phyloP scores from a whole-genome alignment of 2,888 invertebrate genomes.

The Platycheirus albimanus region DNA sequence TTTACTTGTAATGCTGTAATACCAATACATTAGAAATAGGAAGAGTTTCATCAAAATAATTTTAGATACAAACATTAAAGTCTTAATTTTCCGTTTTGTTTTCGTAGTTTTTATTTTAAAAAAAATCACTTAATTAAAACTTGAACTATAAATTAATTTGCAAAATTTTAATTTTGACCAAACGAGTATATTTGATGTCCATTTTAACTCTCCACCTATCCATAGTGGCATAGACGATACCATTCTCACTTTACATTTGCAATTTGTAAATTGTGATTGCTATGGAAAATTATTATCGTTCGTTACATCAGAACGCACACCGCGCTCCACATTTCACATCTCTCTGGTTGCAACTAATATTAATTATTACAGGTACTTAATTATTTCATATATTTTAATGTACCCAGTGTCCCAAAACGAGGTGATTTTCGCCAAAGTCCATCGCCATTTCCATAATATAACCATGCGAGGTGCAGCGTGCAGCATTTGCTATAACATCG shows the following conservation, averaged over 20 bases:
- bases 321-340: slow-evolving; percentile 3
- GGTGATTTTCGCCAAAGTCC: slow-evolving; percentile 49
- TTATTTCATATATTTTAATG: slow-evolving; percentile 73
- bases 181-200: no score
- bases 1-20: no score
- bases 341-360: slow-evolving; percentile 58
- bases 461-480: slow-evolving; percentile 6
- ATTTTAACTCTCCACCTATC: no score
- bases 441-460: neutral
- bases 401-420: slow-evolving; percentile 60
- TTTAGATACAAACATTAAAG: no score
- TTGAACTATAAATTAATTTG: no score
- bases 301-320: slow-evolving; percentile 51
- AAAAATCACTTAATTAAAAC: no score
- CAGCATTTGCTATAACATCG: slow-evolving; percentile 71
- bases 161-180: no score
- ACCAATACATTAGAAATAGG: no score
- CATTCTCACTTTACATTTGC: neutral
- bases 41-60: no score
- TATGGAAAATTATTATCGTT: slow-evolving; percentile 44
- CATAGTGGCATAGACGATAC: no score
- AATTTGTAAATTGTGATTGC: slow-evolving; percentile 30
- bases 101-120: no score
- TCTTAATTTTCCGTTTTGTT: no score
- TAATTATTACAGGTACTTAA: slow-evolving; percentile 74